These are phyloP conservation scores for Chlorops oryzae DNA, from an alignment of 1,140 invertebrate species.

Conservation along the genomic window DNA sequence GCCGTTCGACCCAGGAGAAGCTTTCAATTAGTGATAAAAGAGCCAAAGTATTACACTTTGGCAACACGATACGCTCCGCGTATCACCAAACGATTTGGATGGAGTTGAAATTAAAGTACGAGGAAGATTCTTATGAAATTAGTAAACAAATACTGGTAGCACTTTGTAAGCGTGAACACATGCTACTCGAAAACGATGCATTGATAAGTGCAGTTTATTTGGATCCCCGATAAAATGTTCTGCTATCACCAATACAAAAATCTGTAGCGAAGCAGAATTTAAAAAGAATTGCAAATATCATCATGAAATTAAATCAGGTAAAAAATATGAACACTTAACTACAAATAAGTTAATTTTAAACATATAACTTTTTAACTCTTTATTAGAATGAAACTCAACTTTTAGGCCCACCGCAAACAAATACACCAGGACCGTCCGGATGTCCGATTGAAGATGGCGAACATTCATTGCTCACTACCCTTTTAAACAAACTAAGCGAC, in stretches of 20 bases:
- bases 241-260: slow-evolving; percentile 11
- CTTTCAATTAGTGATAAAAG: too few species aligned
- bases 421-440: slow-evolving; percentile 1
- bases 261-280: slow-evolving; percentile 15
- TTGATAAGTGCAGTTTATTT: slow-evolving; percentile 16
- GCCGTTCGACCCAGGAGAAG: too few species aligned
- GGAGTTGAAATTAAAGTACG: slow-evolving; percentile 17
- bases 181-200: slow-evolving; percentile 15
- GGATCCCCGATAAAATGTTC: slow-evolving; percentile 14
- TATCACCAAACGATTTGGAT: slow-evolving; percentile 17
- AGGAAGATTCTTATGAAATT: slow-evolving; percentile 13
- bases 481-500: neutral
- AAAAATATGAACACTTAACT: neutral
- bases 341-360: slow-evolving; percentile 2
- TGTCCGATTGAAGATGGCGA: neutral
- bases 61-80: too few species aligned
- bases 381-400: neutral
- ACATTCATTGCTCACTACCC: neutral
- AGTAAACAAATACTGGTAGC: slow-evolving; percentile 14
- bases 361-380: slow-evolving; percentile 5
- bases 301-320: slow-evolving; percentile 12
- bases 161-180: slow-evolving; percentile 12
- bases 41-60: too few species aligned
- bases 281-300: slow-evolving; percentile 14
- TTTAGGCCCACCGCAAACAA: neutral